Evolutionary conservation across 1,140 invertebrate species (phyloP).

Genomic region (Cephus cinctus): DNA sequence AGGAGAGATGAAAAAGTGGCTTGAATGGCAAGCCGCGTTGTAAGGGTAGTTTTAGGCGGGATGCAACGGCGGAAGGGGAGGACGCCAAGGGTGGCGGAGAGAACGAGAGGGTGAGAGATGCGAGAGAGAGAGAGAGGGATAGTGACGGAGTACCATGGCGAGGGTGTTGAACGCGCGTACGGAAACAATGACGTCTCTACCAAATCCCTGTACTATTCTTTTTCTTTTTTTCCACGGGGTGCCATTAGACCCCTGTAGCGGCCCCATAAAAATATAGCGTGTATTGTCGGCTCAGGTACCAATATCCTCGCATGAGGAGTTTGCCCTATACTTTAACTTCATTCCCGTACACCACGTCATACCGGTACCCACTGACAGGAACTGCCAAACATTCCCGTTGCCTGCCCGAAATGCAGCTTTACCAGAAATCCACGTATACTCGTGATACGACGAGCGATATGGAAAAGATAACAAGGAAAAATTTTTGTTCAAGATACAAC

Average conservation of each 20-base stretch:
- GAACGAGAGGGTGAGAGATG: conserved; percentile 13
- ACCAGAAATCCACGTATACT: no score
- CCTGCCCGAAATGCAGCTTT: no score
- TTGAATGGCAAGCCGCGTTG: conserved; percentile 41
- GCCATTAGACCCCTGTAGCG: conserved; percentile 46
- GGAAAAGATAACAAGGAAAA: no score
- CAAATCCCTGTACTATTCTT: conserved; percentile 39
- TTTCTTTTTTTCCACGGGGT: conserved; percentile 23
- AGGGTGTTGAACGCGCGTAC: conserved; percentile 37
- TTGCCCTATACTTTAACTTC: no score
- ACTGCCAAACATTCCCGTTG: no score
- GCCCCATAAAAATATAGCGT: conserved; percentile 47
- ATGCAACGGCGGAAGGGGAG: conserved; percentile 3
- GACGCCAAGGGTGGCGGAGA: conserved; percentile 1
- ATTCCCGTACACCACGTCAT: no score
- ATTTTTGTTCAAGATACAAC: no score
- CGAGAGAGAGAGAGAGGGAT: conserved; percentile 11
- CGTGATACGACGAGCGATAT: no score
- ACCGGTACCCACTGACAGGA: no score
- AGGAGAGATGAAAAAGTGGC: conserved; percentile 51
- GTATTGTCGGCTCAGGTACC: conserved; percentile 25
- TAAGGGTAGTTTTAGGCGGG: conserved; percentile 47
- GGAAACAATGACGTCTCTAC: conserved; percentile 53
- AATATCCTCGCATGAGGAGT: conserved; percentile 26
- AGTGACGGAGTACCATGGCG: no score